Conservation (phyloP, 2,113 vertebrate species). For the Lipotes vexillifer region DNA sequence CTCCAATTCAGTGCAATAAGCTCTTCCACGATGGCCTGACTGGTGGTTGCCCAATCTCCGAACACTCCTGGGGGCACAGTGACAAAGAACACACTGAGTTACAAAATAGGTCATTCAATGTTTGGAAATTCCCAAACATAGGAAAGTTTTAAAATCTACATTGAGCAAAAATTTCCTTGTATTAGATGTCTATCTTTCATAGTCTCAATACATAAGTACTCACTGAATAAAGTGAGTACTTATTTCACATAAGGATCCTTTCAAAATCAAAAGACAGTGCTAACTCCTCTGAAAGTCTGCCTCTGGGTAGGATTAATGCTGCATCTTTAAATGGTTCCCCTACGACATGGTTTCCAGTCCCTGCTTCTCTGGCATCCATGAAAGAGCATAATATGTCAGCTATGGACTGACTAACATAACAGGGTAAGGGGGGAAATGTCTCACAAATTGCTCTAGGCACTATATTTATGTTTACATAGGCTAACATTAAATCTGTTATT, state of each 20-base stretch:
- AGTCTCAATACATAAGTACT: background rate
- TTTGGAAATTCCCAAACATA: background rate
- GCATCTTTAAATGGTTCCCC: background rate
- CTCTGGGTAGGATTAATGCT: background rate
- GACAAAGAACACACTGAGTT: background rate
- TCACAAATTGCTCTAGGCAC: background rate
- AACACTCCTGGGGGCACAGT: background rate
- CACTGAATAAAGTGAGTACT: background rate
- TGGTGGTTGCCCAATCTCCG: background rate
- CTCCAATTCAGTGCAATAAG: background rate
- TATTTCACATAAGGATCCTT: background rate
- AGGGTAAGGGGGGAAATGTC: background rate
- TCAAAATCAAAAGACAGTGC: background rate
- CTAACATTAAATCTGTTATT: constrained; percentile 50
- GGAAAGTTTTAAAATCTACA: background rate
- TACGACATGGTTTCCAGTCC: background rate
- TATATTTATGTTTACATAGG: background rate
- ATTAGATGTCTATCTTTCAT: background rate
- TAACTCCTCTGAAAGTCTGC: background rate
- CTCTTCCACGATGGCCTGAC: background rate
- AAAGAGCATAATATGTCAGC: background rate
- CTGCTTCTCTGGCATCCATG: background rate
- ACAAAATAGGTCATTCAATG: background rate
- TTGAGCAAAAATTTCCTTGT: background rate
- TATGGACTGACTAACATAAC: background rate